Evolutionary conservation across 1,140 invertebrate genomes (phyloP).

Genomic region (Panagrolaimus sp.): DNA sequence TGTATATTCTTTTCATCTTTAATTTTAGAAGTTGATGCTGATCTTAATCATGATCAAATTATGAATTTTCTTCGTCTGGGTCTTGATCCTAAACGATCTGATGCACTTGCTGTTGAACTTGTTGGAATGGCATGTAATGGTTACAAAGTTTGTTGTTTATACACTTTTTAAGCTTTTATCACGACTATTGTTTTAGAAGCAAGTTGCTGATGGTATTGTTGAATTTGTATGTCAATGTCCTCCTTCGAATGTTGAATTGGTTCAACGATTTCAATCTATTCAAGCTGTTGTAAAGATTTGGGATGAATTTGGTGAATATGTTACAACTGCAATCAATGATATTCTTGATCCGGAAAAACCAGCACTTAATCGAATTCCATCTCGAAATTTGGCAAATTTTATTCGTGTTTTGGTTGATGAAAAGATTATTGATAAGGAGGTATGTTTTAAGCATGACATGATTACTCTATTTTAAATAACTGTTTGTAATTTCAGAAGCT

Average conservation of each 20-base stretch:
- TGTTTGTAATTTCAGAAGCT: background rate
- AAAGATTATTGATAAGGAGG: background rate
- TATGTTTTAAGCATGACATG: background rate
- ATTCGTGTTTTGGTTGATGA: background rate
- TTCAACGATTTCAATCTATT: background rate
- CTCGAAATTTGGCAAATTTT: slow-evolving; percentile 7
- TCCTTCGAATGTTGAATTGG: background rate
- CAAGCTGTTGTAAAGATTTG: background rate
- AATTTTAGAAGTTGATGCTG: too few relatives aligned
- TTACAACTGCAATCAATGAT: background rate
- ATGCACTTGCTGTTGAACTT: too few relatives aligned
- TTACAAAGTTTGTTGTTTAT: background rate
- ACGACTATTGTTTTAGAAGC: background rate
- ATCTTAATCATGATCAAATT: too few relatives aligned
- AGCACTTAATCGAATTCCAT: background rate
- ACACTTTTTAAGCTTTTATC: background rate
- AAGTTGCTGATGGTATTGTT: background rate
- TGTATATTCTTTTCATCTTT: too few relatives aligned
- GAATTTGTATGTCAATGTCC: background rate
- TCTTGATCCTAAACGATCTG: too few relatives aligned
- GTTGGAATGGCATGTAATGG: too few relatives aligned
- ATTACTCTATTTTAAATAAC: too few relatives aligned
- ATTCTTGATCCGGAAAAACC: background rate
- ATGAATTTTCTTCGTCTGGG: too few relatives aligned
- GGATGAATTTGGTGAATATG: background rate